Percentiles rank a stretch among this genome's conserved stretches.
phyloP scores from a whole-genome alignment of 2,888 invertebrate genomes.

The Xylocampa areola region DNA sequence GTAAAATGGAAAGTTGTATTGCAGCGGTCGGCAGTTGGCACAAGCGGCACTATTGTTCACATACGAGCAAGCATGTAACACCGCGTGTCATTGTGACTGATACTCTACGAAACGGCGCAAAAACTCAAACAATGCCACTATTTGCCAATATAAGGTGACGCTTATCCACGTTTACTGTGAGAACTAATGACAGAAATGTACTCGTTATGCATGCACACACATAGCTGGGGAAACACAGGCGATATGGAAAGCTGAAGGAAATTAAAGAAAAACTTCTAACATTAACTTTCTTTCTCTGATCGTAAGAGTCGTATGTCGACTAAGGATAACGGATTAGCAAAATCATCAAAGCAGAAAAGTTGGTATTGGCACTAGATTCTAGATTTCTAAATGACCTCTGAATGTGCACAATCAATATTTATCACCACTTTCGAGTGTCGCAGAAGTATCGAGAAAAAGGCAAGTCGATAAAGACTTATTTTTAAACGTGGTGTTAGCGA shows the following conservation, averaged over 20 bases:
- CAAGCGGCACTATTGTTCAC: constrained; percentile 74
- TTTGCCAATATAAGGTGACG: constrained; percentile 71
- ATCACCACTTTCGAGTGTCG: constrained; percentile 25
- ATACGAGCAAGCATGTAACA: constrained; percentile 69
- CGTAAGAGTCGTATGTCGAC: constrained; percentile 10
- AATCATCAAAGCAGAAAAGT: too few relatives aligned
- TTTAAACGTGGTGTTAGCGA: constrained; percentile 5
- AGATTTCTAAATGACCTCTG: constrained; percentile 19
- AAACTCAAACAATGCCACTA: constrained; percentile 78
- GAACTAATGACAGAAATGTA: constrained; percentile 56
- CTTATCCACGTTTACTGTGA: constrained; percentile 62
- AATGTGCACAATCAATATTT: constrained; percentile 24
- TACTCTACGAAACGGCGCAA: constrained; percentile 66
- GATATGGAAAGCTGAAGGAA: constrained; percentile 28
- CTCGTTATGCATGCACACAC: constrained; percentile 26
- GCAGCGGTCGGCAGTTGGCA: constrained; percentile 67
- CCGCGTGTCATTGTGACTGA: constrained; percentile 71
- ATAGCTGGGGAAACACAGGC: constrained; percentile 22
- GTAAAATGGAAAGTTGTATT: constrained; percentile 64
- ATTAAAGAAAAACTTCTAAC: constrained; percentile 2
- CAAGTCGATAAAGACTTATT: constrained; percentile 6
- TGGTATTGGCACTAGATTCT: constrained; percentile 17
- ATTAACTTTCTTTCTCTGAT: constrained; percentile 23
- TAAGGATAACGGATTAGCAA: constrained; percentile 15
- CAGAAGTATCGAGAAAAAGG: constrained; percentile 9